Evolutionary conservation across 2,113 vertebrate species (phyloP).

Genomic region (Lampris incognitus): DNA sequence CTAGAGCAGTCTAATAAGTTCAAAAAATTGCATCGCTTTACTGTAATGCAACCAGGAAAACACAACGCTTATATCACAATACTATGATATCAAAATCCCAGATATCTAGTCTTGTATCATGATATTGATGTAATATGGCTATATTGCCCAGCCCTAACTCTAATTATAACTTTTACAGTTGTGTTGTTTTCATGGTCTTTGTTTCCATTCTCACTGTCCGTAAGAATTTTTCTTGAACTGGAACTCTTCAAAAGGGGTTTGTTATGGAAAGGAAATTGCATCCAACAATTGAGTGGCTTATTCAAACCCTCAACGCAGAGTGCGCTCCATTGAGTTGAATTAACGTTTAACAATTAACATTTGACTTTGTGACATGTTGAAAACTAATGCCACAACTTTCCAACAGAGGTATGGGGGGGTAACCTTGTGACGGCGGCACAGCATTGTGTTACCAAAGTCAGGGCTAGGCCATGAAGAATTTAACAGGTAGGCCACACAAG

Average conservation of each 20-base stretch:
- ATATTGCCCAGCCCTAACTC: too few species aligned
- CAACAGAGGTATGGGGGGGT: slow-evolving; percentile 36
- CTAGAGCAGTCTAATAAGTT: too few species aligned
- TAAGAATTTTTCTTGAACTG: background rate
- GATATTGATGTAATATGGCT: too few species aligned
- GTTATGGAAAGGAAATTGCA: background rate
- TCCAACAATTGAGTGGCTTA: background rate
- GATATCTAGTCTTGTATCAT: too few species aligned
- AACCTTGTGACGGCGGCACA: slow-evolving; percentile 48
- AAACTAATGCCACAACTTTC: slow-evolving; percentile 67
- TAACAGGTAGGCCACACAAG: slow-evolving; percentile 55
- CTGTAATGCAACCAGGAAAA: too few species aligned
- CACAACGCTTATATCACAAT: too few species aligned
- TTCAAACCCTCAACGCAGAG: slow-evolving; percentile 5
- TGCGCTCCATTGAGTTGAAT: slow-evolving; percentile 37
- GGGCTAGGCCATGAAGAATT: slow-evolving; percentile 76
- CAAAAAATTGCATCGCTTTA: too few species aligned
- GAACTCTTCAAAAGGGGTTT: too few species aligned
- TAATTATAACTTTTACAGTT: too few species aligned
- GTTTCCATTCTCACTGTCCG: background rate
- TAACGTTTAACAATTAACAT: background rate
- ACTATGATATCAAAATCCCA: too few species aligned
- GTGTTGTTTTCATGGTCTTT: too few species aligned
- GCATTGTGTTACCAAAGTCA: slow-evolving; percentile 70
- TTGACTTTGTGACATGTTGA: slow-evolving; percentile 37